Evolutionary conservation across 2,888 invertebrate genomes (phyloP), one percentile per base, ranked within the genome.

Genomic region (Nomada hirtipes): DNA sequence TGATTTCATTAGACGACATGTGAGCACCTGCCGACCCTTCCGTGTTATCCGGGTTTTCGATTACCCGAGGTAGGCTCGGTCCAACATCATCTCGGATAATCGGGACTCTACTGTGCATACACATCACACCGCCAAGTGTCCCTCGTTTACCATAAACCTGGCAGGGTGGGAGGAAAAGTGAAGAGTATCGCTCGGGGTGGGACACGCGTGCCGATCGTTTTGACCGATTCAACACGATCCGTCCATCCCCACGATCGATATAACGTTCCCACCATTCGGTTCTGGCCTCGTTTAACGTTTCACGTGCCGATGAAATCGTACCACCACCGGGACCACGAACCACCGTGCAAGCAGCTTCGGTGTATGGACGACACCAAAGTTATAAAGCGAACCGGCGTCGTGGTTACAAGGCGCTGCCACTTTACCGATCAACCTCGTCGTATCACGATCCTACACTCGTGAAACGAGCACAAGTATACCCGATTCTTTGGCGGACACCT

Each of bases 301-400:
- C 55, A 71, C 72, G 77, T 78, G 71, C 71, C 82, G 86, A 81
- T 83, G 82, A 79, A 82, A 80, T 77, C 53, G 67, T 82, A 74
- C 84, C 71, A 81, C 77, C 82, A 69, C 85, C 85, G 87, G 76
- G 72, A 81, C 68, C 69, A 76, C 72, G 68, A 81, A 61, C 82
- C 76, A 80, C 82, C 85, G 60, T 42, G 18, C 50, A 50, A 26
- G n/a, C 60, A 55, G 50, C 67, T 53, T 55, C 71, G 55, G 36
- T 36, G 15, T 55, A 47, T 57, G 72, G 71, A 75, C 68, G 20
- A 71, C 69, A 90, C 92, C 90, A 92, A 93, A 92, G 91, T 93
- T 93, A 93, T 93, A 93, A 93, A 93, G 93, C 89, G 88, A 88
- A 92, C 90, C 91, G 81, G 89, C 70, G 82, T 86, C 86, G 88